Evolutionary conservation across 1,140 invertebrate genomes (phyloP).

Genomic region (Gryllus bimaculatus): DNA sequence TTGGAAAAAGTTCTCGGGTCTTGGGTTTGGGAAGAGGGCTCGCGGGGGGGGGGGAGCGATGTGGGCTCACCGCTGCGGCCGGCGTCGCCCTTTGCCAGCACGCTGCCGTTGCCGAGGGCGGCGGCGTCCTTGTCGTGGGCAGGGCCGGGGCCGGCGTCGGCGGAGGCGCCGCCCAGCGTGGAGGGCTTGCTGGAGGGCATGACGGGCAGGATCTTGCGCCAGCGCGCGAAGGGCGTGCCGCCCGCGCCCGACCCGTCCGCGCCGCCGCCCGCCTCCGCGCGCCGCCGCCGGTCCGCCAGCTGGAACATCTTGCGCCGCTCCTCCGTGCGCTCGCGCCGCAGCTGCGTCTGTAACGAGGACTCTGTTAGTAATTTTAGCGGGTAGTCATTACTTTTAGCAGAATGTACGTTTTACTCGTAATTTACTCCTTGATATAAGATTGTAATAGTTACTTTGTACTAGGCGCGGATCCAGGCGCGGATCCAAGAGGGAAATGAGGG

Average conservation of each 20-base stretch:
- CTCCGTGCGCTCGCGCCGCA: constrained; percentile 80
- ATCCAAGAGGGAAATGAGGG: too few relatives aligned
- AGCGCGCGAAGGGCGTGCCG: constrained; percentile 51
- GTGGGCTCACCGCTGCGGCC: constrained; percentile 12
- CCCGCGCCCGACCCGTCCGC: constrained; percentile 44
- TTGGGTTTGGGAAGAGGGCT: too few relatives aligned
- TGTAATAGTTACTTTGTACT: too few relatives aligned
- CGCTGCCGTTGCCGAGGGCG: constrained; percentile 40
- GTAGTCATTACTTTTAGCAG: not conserved
- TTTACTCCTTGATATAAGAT: too few relatives aligned
- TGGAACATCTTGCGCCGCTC: constrained; percentile 88
- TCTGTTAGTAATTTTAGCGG: not conserved
- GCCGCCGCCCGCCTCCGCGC: constrained; percentile 37
- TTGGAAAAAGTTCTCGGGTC: too few relatives aligned
- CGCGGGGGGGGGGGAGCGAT: too few relatives aligned
- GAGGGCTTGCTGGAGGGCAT: constrained; percentile 26
- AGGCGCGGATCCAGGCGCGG: too few relatives aligned
- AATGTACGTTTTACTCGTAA: too few relatives aligned
- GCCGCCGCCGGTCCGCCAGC: constrained; percentile 58
- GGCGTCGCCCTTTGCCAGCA: constrained; percentile 23
- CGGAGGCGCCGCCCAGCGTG: constrained; percentile 12
- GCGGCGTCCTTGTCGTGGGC: not conserved
- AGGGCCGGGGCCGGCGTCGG: not conserved
- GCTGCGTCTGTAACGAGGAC: constrained; percentile 51
- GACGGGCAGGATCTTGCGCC: constrained; percentile 58